phyloP scores from a whole-genome alignment of 92 coral and sea anemone genomes.

The Phymanthus crucifer region DNA sequence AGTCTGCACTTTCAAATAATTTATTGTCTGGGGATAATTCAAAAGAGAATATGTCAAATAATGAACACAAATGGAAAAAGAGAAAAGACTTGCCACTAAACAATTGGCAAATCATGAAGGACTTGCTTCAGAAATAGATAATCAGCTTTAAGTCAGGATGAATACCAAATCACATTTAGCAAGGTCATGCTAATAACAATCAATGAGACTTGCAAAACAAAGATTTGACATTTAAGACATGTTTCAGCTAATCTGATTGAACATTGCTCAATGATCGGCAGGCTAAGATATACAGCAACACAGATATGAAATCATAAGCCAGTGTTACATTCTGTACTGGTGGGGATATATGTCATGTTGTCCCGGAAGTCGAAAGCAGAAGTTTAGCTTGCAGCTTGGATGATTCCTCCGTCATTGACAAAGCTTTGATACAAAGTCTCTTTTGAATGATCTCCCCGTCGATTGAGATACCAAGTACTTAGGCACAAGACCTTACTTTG shows the following conservation, averaged over 20 bases:
- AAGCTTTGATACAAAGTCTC: neutral
- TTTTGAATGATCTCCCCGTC: neutral
- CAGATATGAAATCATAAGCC: too few species aligned
- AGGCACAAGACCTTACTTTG: neutral
- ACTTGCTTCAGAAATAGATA: too few species aligned
- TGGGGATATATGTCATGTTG: neutral
- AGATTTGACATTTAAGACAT: too few species aligned
- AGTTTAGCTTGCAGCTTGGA: neutral
- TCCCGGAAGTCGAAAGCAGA: constrained; percentile 1
- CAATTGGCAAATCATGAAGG: too few species aligned
- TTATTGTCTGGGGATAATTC: constrained; percentile 71
- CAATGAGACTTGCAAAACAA: too few species aligned
- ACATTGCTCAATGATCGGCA: too few species aligned
- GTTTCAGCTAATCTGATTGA: too few species aligned
- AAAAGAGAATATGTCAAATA: neutral
- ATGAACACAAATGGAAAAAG: neutral
- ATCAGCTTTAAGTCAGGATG: too few species aligned
- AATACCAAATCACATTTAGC: too few species aligned
- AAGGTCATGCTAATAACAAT: too few species aligned
- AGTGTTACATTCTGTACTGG: too few species aligned
- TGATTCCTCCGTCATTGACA: neutral
- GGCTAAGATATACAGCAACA: too few species aligned
- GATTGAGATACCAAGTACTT: neutral
- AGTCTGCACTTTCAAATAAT: constrained; percentile 95
- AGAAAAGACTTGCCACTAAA: neutral